These are phyloP conservation scores for Oscheius sp. DNA, from an alignment of 2,888 invertebrate species.

Conservation along the genomic window DNA sequence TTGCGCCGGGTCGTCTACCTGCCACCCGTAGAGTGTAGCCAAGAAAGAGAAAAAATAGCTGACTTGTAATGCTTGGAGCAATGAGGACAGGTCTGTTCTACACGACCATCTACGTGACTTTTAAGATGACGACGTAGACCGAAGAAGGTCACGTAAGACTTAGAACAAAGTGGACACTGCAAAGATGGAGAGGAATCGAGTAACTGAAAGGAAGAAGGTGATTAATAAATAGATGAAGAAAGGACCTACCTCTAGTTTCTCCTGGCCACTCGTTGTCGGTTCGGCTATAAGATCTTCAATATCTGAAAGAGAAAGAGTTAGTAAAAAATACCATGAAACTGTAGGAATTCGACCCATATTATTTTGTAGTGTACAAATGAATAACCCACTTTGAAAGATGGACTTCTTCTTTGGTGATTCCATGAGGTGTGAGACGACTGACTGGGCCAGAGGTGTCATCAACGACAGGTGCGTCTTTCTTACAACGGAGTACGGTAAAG, in stretches of 20 bases:
- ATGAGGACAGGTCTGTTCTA: slow-evolving; percentile 49
- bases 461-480: slow-evolving; percentile 27
- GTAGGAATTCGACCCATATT: background rate
- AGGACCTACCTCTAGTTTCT: slow-evolving; percentile 14
- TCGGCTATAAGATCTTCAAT: slow-evolving; percentile 24
- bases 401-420: slow-evolving; percentile 20
- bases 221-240: background rate
- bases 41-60: slow-evolving; percentile 8
- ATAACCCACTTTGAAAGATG: slow-evolving; percentile 17
- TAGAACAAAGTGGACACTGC: slow-evolving; percentile 48
- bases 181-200: slow-evolving; percentile 4
- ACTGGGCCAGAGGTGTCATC: slow-evolving; percentile 24
- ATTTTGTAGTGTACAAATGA: background rate
- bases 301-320: slow-evolving; percentile 1
- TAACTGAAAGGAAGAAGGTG: background rate
- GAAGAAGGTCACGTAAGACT: slow-evolving; percentile 45
- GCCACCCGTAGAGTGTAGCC: background rate
- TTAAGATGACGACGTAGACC: slow-evolving; percentile 48
- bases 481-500: slow-evolving; percentile 23
- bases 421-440: slow-evolving; percentile 26
- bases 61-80: slow-evolving; percentile 51
- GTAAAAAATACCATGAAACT: no score
- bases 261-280: slow-evolving; percentile 22
- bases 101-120: slow-evolving; percentile 47
- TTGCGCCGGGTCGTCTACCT: background rate